Percentiles rank a stretch among this genome's conserved stretches.
phyloP scores from a whole-genome alignment of 2,888 invertebrate genomes.

The Chloroclystis v-ata region DNA sequence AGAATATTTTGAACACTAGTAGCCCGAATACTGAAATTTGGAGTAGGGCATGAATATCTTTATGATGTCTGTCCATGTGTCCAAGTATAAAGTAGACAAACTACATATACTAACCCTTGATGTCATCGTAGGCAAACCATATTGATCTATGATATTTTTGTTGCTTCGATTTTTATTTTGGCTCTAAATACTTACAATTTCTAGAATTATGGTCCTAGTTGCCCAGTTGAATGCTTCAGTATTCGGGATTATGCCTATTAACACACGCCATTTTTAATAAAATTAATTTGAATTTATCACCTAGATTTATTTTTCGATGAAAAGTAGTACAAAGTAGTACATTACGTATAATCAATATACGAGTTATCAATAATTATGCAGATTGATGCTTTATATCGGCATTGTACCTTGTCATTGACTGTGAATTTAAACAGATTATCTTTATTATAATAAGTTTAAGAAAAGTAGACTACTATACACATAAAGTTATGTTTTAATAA shows the following conservation, averaged over 20 bases:
- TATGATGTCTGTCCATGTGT: no score
- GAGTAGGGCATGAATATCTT: no score
- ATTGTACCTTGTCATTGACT: slow-evolving; percentile 13
- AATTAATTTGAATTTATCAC: slow-evolving; percentile 17
- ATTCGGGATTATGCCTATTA: slow-evolving; percentile 12
- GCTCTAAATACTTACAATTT: no score
- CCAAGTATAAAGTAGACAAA: no score
- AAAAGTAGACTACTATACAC: slow-evolving; percentile 22
- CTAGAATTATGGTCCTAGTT: no score
- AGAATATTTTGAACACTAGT: neutral
- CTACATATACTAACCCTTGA: no score
- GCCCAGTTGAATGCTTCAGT: no score
- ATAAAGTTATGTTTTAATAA: slow-evolving; percentile 16
- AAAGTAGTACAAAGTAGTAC: slow-evolving; percentile 47
- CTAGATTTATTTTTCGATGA: slow-evolving; percentile 32
- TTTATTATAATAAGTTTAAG: slow-evolving; percentile 20
- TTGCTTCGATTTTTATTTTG: no score
- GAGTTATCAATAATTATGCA: slow-evolving; percentile 21
- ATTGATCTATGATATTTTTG: no score
- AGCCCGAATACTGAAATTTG: neutral
- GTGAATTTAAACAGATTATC: slow-evolving; percentile 17
- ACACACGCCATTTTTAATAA: slow-evolving; percentile 17
- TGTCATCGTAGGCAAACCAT: no score
- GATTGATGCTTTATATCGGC: slow-evolving; percentile 21
- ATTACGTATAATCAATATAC: no score